phyloP scores from a whole-genome alignment of 2,113 vertebrate species.

The Oreochromis tanganicae region DNA sequence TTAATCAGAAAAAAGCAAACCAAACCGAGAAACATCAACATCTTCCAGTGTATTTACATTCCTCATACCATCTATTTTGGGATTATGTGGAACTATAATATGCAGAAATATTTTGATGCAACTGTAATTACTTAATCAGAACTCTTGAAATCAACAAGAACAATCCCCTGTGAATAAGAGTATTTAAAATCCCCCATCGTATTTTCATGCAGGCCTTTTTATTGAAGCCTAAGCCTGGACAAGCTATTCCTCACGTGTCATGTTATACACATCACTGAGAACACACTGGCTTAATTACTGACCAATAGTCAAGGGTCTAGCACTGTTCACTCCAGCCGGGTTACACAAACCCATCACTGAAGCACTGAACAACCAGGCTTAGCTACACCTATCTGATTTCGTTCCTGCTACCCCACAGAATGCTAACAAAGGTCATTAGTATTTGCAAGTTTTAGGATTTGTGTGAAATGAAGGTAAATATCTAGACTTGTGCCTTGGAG shows the following conservation, averaged over 20 bases:
- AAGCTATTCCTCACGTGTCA: constrained; percentile 18
- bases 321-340: background rate
- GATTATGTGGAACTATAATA: background rate
- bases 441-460: constrained; percentile 4
- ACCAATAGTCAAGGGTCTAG: constrained; percentile 18
- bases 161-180: background rate
- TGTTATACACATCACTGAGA: constrained; percentile 21
- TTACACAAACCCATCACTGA: constrained; percentile 43
- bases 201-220: background rate
- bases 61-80: background rate
- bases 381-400: constrained; percentile 64
- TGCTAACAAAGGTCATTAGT: constrained; percentile 41
- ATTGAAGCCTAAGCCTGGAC: background rate
- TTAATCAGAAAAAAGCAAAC: background rate
- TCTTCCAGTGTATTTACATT: background rate
- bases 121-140: background rate
- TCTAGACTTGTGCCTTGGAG: background rate
- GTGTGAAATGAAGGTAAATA: constrained; percentile 15
- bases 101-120: background rate
- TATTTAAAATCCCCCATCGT: background rate
- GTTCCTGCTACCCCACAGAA: constrained; percentile 14
- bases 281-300: constrained; percentile 49
- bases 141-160: background rate
- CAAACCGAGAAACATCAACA: background rate
- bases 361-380: constrained; percentile 46